Conservation (phyloP, 1,140 invertebrate species). For the Anagrus nilaparvatae region DNA sequence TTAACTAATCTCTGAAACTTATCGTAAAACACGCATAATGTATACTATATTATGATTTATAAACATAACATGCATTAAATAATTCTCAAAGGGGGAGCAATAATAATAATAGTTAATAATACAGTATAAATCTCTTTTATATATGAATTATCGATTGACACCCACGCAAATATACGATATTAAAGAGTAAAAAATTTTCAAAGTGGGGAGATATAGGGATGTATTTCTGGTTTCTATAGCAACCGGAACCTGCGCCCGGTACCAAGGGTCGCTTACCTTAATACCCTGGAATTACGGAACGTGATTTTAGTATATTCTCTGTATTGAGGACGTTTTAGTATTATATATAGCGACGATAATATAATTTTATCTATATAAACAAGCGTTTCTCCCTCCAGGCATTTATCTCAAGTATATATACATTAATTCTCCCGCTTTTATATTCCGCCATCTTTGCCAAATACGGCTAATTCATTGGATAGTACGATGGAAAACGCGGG, state of each 20-base stretch:
- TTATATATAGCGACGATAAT: no score
- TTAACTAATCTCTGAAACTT: no score
- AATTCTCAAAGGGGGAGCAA: no score
- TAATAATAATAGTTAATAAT: no score
- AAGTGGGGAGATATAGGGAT: constrained; percentile 24
- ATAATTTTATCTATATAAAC: constrained; percentile 30
- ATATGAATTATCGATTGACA: no score
- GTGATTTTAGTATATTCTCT: constrained; percentile 34
- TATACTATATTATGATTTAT: no score
- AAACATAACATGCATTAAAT: no score
- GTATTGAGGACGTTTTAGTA: constrained; percentile 31
- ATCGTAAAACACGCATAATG: no score
- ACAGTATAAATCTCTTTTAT: no score
- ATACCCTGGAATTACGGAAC: constrained; percentile 41
- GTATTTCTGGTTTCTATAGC: constrained; percentile 30
- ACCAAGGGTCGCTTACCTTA: constrained; percentile 40
- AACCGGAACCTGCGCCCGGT: constrained; percentile 33
- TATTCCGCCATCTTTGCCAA: constrained; percentile 29
- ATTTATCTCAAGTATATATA: background rate
- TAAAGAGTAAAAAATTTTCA: constrained; percentile 35
- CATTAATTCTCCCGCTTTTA: background rate
- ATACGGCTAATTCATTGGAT: constrained; percentile 32
- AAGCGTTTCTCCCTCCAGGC: background rate
- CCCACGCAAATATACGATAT: no score
- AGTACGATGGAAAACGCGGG: constrained; percentile 18